phyloP scores from a whole-genome alignment of 2,888 invertebrate species.

The Arctia plantaginis region DNA sequence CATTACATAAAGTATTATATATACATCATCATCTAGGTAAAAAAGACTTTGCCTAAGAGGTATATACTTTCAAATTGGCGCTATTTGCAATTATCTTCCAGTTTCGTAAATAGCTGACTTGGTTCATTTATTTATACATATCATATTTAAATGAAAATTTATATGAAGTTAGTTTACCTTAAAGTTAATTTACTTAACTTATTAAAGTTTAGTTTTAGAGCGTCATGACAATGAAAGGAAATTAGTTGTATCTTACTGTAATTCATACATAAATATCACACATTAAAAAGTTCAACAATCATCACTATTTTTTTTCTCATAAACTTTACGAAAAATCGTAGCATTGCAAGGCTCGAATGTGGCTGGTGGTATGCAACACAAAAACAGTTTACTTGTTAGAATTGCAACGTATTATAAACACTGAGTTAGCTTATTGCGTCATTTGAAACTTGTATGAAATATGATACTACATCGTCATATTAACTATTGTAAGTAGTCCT shows the following conservation, averaged over 20 bases:
- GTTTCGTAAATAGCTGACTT: neutral
- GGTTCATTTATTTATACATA: neutral
- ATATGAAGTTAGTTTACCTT: neutral
- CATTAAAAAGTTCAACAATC: no score
- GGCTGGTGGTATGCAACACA: neutral
- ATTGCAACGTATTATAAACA: neutral
- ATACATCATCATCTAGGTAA: neutral
- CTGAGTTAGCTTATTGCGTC: neutral
- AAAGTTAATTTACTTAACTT: no score
- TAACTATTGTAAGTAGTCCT: neutral
- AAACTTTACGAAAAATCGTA: no score
- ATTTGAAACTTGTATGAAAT: neutral
- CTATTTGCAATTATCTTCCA: neutral
- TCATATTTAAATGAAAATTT: no score
- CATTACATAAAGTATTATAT: no score
- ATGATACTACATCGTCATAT: neutral
- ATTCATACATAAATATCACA: no score
- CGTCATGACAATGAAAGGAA: no score
- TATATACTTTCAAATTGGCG: neutral
- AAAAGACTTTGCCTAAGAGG: neutral
- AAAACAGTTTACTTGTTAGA: neutral
- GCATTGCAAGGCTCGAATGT: neutral
- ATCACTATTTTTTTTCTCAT: no score
- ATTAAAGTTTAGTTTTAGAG: no score
- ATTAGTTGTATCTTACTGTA: no score